Evolutionary conservation across 2,888 invertebrate genomes (phyloP).

Genomic region (Calephelis perditalis): DNA sequence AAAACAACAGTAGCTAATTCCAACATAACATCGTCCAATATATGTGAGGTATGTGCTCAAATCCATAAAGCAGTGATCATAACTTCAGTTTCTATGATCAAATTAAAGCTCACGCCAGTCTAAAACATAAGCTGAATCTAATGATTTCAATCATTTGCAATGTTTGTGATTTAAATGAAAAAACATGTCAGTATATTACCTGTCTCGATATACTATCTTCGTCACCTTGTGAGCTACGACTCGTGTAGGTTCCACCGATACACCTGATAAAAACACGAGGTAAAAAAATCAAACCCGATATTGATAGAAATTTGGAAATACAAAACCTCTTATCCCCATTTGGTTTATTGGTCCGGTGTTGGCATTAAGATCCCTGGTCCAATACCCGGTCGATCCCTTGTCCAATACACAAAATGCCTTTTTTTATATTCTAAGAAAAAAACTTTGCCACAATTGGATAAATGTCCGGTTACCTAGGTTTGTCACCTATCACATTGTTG

Average conservation of each 20-base stretch:
- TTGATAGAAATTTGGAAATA: no score
- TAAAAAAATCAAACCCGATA: neutral
- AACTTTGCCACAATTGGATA: no score
- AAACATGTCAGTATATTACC: slow-evolving; percentile 41
- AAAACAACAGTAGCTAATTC: no score
- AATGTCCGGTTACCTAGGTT: no score
- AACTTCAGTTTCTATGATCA: slow-evolving; percentile 11
- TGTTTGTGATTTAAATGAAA: slow-evolving; percentile 10
- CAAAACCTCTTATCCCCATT: no score
- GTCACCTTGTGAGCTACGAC: slow-evolving; percentile 72
- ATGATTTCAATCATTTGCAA: slow-evolving; percentile 3
- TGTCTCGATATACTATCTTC: slow-evolving; percentile 80
- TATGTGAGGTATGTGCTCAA: neutral
- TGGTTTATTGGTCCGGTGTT: no score
- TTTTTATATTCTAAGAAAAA: no score
- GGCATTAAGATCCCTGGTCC: no score
- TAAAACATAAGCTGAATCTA: slow-evolving; percentile 6
- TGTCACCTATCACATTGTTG: no score
- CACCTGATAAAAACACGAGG: slow-evolving; percentile 55
- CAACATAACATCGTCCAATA: neutral
- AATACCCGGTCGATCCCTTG: no score
- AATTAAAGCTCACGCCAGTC: slow-evolving; percentile 10
- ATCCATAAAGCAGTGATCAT: slow-evolving; percentile 11
- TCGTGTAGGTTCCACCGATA: slow-evolving; percentile 80
- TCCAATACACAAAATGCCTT: no score